Percentiles rank a stretch among this genome's conserved stretches.
These are phyloP conservation scores for Beroe ovata DNA, from an alignment of 37 sponge, comb jelly and placozoan species.

Conservation along the genomic window DNA sequence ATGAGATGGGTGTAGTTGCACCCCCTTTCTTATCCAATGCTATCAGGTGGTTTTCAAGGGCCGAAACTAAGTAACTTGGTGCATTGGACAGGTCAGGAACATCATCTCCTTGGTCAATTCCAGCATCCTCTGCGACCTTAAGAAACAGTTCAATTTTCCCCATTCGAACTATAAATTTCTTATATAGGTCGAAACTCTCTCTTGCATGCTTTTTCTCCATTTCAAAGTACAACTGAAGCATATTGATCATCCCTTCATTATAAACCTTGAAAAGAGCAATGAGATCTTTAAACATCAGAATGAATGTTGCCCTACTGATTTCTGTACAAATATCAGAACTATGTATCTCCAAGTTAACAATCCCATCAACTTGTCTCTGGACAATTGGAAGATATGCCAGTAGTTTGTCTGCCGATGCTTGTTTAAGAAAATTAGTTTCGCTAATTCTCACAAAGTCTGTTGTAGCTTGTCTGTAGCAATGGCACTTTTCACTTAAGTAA, in stretches of 20 bases:
- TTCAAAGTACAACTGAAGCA: constrained; percentile 75
- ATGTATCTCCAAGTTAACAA: constrained; percentile 34
- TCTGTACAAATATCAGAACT: constrained; percentile 49
- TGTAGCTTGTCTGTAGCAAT: constrained; percentile 50
- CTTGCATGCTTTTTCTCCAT: constrained; percentile 83
- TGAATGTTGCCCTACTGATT: constrained; percentile 28
- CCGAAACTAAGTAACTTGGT: constrained; percentile 78
- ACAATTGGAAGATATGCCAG: constrained; percentile 33
- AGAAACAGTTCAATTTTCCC: constrained; percentile 76
- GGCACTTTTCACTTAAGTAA: constrained; percentile 56
- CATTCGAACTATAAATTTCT: constrained; percentile 75
- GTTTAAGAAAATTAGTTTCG: constrained; percentile 12
- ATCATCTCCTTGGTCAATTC: constrained; percentile 74
- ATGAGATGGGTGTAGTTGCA: constrained; percentile 31
- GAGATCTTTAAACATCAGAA: constrained; percentile 32
- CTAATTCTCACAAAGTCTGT: constrained; percentile 38
- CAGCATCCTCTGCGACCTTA: constrained; percentile 79
- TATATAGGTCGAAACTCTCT: constrained; percentile 78
- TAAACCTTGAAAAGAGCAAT: constrained; percentile 52
- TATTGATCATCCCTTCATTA: constrained; percentile 65
- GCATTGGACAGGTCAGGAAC: constrained; percentile 76
- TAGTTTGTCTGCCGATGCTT: constrained; percentile 41
- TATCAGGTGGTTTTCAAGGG: constrained; percentile 77
- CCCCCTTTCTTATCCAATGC: constrained; percentile 73
- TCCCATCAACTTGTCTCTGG: constrained; percentile 56